phyloP scores from a whole-genome alignment of 2,888 invertebrate species.

The Oxystoma pomonae region DNA sequence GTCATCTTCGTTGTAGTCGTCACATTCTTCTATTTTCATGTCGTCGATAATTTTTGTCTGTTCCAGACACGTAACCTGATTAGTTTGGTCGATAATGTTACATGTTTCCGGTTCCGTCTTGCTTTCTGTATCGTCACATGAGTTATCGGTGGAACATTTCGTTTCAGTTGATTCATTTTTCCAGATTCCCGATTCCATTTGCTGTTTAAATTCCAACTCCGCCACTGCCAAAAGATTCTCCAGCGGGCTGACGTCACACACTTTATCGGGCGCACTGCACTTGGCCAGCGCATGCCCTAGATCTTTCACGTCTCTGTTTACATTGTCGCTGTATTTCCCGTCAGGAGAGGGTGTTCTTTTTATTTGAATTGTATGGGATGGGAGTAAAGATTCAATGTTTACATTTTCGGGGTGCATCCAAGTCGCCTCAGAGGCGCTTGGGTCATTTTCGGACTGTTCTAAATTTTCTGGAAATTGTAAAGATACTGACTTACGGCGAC shows the following conservation, averaged over 20 bases:
- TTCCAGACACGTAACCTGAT: too few species aligned
- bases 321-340: constrained; percentile 30
- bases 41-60: neutral
- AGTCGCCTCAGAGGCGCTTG: constrained; percentile 21
- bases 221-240: constrained; percentile 62
- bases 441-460: constrained; percentile 24
- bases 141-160: neutral
- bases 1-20: constrained; percentile 45
- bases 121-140: constrained; percentile 32
- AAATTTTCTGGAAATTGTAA: constrained; percentile 43
- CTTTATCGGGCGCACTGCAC: constrained; percentile 42
- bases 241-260: constrained; percentile 50
- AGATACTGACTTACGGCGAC: constrained; percentile 41
- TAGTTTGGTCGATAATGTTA: neutral
- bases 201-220: constrained; percentile 61
- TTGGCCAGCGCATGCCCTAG: constrained; percentile 26
- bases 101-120: constrained; percentile 20
- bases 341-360: constrained; percentile 33
- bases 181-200: constrained; percentile 47
- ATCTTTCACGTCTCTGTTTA: constrained; percentile 43
- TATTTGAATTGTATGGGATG: constrained; percentile 59
- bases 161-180: constrained; percentile 7
- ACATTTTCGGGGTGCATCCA: constrained; percentile 29
- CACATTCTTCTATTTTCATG: constrained; percentile 41
- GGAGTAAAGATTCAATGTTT: constrained; percentile 59